Conservation (phyloP, 1,140 invertebrate species). For the Megalonaias nervosa region DNA sequence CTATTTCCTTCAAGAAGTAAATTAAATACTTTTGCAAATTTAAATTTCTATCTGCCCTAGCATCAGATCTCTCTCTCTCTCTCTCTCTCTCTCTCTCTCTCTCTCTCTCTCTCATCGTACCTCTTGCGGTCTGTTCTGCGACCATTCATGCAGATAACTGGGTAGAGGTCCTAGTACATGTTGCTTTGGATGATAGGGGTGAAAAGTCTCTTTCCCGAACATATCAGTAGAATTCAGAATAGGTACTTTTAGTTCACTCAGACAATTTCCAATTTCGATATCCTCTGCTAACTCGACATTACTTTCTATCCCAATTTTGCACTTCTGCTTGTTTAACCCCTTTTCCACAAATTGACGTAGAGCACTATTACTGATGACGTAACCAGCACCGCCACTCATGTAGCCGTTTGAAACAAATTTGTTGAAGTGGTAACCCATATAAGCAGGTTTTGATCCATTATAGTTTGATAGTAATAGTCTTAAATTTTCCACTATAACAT, state of each 20-base stretch:
- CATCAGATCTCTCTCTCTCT: too few species aligned
- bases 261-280: slow-evolving; percentile 74
- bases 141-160: neutral
- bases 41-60: too few species aligned
- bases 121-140: neutral
- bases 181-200: slow-evolving; percentile 80
- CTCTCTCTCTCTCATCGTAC: neutral
- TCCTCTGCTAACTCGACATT: slow-evolving; percentile 84
- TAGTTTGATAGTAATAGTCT: slow-evolving; percentile 48
- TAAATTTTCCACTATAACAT: slow-evolving; percentile 75
- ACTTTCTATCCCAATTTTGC: slow-evolving; percentile 48
- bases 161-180: slow-evolving; percentile 41
- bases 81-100: too few species aligned
- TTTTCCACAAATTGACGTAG: slow-evolving; percentile 38
- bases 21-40: too few species aligned
- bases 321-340: slow-evolving; percentile 75
- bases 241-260: slow-evolving; percentile 87
- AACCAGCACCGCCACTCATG: slow-evolving; percentile 75
- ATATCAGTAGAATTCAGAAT: slow-evolving; percentile 90
- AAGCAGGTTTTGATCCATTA: slow-evolving; percentile 46
- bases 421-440: slow-evolving; percentile 66
- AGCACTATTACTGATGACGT: slow-evolving; percentile 82
- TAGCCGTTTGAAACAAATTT: slow-evolving; percentile 44
- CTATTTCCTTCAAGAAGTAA: too few species aligned
- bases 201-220: slow-evolving; percentile 88